phyloP scores from a whole-genome alignment of 2,888 invertebrate genomes.

The Atherix ibis region DNA sequence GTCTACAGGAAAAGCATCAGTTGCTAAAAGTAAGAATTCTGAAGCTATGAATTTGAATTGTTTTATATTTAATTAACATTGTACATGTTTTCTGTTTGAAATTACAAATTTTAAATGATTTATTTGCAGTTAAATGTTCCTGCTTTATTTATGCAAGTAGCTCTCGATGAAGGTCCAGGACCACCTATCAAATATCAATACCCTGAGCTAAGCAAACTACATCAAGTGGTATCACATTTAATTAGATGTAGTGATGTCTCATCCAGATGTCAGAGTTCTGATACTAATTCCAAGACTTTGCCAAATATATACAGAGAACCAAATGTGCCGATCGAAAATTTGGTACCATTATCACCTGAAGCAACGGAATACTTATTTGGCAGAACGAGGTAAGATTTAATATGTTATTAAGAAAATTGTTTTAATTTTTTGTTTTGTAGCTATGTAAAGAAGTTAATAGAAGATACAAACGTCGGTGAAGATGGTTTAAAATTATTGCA shows the following conservation, averaged over 20 bases:
- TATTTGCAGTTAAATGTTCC: constrained; percentile 67
- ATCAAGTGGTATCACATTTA: constrained; percentile 80
- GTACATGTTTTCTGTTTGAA: background rate
- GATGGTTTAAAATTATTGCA: constrained; percentile 80
- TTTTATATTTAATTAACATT: background rate
- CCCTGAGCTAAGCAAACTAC: constrained; percentile 84
- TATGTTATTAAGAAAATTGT: background rate
- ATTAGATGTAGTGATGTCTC: constrained; percentile 86
- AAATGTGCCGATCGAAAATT: constrained; percentile 35
- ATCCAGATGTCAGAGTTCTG: constrained; percentile 43
- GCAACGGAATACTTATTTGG: constrained; percentile 72
- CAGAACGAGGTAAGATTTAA: constrained; percentile 46
- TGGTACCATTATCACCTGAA: constrained; percentile 53
- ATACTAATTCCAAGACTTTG: constrained; percentile 38
- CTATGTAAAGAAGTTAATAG: constrained; percentile 88
- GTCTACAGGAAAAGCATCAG: constrained; percentile 57
- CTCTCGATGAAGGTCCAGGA: constrained; percentile 82
- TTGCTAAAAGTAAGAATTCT: constrained; percentile 47
- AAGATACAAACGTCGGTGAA: constrained; percentile 83
- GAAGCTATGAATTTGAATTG: background rate
- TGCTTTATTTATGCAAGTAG: constrained; percentile 76
- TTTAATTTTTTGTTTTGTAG: constrained; percentile 26
- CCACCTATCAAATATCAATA: constrained; percentile 92
- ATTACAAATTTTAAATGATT: constrained; percentile 12
- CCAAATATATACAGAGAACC: constrained; percentile 63